Evolutionary conservation across 2,888 invertebrate genomes (phyloP), one percentile per base, ranked within the genome.

Genomic region (Amphipyra berbera): DNA sequence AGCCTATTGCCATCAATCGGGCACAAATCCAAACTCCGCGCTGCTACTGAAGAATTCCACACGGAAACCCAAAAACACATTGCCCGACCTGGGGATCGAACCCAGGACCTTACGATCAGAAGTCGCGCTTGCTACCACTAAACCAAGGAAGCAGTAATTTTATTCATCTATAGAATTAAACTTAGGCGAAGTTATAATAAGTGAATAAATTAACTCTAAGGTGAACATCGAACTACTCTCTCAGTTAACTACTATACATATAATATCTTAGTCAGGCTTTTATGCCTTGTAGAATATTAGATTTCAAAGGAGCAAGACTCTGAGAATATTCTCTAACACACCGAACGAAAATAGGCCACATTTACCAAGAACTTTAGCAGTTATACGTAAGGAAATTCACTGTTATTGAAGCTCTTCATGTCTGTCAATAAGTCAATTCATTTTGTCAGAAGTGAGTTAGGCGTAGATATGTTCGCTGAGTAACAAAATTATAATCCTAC

Each of bases 401-500:
- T 56, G 9, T 54, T 61, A 69, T 59, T 55, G 52, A 52, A 61
- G 45, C 68, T 57, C 48, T 40, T 60, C 42, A 49, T 59, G 57
- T 55, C 56, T 61, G 56, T 63, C 77, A 66, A 73, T 79, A 66
- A 72, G 60, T 59, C 55, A 48, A 68, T 68, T 62, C 27, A 66
- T 76, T 76, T 68, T 53, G 55, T 55, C 40, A 44, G 52, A 53
- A 64, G 37, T 62, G 41, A 74, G 44, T 61, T 58, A 53, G 7
- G 47, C 21, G 49, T 38, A 40, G 27, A 38, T 64, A 61, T 53
- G 46, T 58, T 59, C 38, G 9, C 15, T 40, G 27, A 45, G 61
- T 53, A 70, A 73, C 73, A 75, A 83, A 82, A 76, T 84, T 79
- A 63, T 78, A 79, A 83, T 79, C 81, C 82, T 78, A 76, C 76